These are phyloP conservation scores for Brienomyrus brachyistius DNA, from an alignment of 2,113 vertebrate species.

Conservation along the genomic window DNA sequence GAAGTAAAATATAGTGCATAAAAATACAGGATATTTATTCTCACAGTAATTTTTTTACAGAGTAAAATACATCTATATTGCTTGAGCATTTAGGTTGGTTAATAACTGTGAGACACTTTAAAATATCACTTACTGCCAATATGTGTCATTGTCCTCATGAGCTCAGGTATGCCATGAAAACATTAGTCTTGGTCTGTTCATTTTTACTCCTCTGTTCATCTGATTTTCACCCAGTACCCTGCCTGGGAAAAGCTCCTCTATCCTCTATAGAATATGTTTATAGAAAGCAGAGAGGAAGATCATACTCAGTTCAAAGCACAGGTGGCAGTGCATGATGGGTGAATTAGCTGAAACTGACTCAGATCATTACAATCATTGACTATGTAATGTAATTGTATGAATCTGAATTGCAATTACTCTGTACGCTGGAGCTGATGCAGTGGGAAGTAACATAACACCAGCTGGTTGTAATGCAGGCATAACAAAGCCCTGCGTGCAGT, in stretches of 20 bases:
- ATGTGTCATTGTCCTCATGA: not conserved
- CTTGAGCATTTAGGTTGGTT: not conserved
- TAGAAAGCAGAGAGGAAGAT: not conserved
- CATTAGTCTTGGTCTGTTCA: not conserved
- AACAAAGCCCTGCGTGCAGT: not conserved
- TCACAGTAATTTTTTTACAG: not conserved
- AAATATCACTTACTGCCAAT: not conserved
- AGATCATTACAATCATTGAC: not conserved
- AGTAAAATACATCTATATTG: not conserved
- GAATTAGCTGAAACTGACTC: not conserved
- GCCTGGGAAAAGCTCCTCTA: not conserved
- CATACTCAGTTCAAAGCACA: not conserved
- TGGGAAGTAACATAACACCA: not conserved
- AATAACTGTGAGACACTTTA: not conserved
- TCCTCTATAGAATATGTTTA: not conserved
- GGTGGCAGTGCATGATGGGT: not conserved
- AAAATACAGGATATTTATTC: not conserved
- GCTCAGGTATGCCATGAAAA: not conserved
- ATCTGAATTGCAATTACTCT: not conserved
- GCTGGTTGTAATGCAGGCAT: not conserved
- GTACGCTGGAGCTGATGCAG: not conserved
- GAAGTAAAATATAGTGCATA: not conserved
- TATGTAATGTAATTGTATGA: not conserved
- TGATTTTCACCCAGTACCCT: not conserved
- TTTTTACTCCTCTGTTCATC: not conserved